Evolutionary conservation across 2,888 invertebrate genomes (phyloP), one percentile per base, ranked within the genome.

Genomic region (Actias luna): DNA sequence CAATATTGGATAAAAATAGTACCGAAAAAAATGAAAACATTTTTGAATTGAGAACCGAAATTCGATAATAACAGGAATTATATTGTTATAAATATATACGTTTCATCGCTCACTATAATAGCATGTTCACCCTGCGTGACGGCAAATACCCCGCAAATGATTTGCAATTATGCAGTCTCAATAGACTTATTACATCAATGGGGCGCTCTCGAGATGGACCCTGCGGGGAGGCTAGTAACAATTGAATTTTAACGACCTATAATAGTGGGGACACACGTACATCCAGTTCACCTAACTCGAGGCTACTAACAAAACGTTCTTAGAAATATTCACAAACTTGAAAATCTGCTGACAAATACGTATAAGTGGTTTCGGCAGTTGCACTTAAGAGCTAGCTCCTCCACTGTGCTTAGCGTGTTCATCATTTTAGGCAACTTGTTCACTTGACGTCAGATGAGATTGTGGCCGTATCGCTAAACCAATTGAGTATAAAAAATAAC

Each of bases 181-280:
- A 90, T 90, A 79, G 89, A 89, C 84, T 89, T 90, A 91, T 90
- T 89, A 91, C 88, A 87, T 87, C 84, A 82, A 83, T 83, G 80
- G 85, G 83, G 80, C 62, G 68, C 59, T 67, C 69, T 69, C 65
- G 68, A 70, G 71, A 73, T 75, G 75, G 78, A 77, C 79, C 75
- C 83, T 70, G 74, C 78, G 79, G 86, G 87, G 87, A 76, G 83
- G 84, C 82, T 78, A 75, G 81, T 84, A 82, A 92, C 92, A 92
- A 92, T 92, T 92, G 91, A 92, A 92, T 92, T 91, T 91, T 90
- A 92, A 92, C 89, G 90, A 92, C 84, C 86, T 86, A 79, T 87
- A 87, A 88, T 88, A 79, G 75, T 71, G 57, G 61, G 60, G 72
- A 84, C 84, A 83, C 64, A 88, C 81, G 42, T 80, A 18, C 59